Evolutionary conservation across 2,888 invertebrate species (phyloP).

Genomic region (Falcaria lacertinaria): DNA sequence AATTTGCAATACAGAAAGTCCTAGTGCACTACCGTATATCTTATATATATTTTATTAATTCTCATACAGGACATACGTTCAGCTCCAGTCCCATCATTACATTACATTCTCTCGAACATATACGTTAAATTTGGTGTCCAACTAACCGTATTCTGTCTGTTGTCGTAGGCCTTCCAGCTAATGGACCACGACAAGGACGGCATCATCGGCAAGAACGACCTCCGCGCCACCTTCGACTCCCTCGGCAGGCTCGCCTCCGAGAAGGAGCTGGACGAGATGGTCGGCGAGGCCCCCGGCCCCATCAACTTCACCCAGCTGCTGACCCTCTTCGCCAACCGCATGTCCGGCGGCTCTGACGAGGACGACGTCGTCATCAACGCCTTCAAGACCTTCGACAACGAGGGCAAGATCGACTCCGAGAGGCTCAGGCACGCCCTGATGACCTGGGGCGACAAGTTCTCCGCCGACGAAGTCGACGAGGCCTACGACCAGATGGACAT

Average conservation of each 20-base stretch:
- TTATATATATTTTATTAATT: no score
- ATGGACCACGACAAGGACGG: conserved; percentile 98
- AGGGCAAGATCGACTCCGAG: conserved; percentile 93
- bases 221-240: conserved; percentile 94
- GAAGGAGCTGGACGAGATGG: conserved; percentile 95
- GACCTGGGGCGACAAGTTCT: conserved; percentile 97
- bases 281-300: conserved; percentile 92
- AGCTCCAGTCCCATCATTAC: no score
- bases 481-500: conserved; percentile 96
- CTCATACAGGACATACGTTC: no score
- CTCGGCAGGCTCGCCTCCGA: conserved; percentile 94
- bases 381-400: conserved; percentile 94
- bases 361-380: conserved; percentile 95
- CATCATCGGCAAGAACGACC: conserved; percentile 92
- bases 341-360: conserved; percentile 95
- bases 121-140: neutral
- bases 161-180: conserved; percentile 90
- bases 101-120: no score
- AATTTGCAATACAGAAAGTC: no score
- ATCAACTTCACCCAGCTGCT: conserved; percentile 97
- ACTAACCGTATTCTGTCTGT: conserved; percentile 8
- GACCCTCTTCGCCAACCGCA: conserved; percentile 94
- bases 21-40: no score
- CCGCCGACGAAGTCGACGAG: conserved; percentile 92
- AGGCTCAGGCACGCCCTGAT: conserved; percentile 94